These are phyloP conservation scores for Bimastos eiseni DNA, from an alignment of 2,888 invertebrate species.

Conservation along the genomic window DNA sequence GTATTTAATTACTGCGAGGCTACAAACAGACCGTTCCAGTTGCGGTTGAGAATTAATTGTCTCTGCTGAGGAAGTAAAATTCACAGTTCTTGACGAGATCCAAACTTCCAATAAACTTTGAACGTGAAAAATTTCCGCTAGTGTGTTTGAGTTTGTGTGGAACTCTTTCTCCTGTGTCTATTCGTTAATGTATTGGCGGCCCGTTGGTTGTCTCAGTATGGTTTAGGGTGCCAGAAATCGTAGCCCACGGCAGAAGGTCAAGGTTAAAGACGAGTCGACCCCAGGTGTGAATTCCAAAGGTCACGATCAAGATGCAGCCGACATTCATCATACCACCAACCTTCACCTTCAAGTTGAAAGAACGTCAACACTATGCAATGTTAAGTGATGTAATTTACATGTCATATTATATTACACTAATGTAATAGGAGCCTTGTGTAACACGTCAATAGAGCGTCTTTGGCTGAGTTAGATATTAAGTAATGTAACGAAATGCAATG, in stretches of 20 bases:
- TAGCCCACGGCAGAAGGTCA: slow-evolving; percentile 39
- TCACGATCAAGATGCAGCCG: slow-evolving; percentile 42
- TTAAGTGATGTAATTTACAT: neutral
- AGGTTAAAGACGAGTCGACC: slow-evolving; percentile 44
- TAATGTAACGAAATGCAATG: too few relatives aligned
- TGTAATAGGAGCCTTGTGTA: too few relatives aligned
- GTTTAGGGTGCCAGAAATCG: neutral
- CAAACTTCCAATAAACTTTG: neutral
- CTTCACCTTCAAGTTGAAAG: slow-evolving; percentile 41
- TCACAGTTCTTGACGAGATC: neutral
- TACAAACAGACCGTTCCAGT: too few relatives aligned
- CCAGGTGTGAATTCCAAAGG: slow-evolving; percentile 46
- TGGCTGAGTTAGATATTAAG: too few relatives aligned
- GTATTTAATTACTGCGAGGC: too few relatives aligned
- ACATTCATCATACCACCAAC: slow-evolving; percentile 46
- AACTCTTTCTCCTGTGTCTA: neutral
- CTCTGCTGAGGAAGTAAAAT: neutral
- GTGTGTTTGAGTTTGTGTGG: neutral
- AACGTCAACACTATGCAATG: neutral
- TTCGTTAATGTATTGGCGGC: neutral
- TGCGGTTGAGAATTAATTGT: neutral
- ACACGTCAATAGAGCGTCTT: too few relatives aligned
- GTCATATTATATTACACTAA: too few relatives aligned
- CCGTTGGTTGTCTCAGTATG: neutral
- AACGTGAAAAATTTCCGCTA: too few relatives aligned